Conservation (phyloP, 1,140 invertebrate species). For the Scaptomyza pallida region DNA sequence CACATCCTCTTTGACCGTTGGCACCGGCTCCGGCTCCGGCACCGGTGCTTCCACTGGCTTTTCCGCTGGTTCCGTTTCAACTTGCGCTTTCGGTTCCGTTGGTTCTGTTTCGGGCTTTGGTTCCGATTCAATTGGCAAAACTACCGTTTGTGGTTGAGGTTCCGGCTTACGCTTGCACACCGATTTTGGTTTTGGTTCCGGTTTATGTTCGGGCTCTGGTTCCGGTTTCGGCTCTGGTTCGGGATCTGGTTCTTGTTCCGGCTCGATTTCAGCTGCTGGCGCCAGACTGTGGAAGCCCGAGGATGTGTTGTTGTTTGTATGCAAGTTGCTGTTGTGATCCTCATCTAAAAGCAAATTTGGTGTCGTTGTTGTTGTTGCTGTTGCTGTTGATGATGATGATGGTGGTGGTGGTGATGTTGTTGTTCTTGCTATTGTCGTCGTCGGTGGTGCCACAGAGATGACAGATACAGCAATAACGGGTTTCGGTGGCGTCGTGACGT, state of each 20-base stretch:
- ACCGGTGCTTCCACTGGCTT: neutral
- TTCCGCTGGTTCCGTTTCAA: neutral
- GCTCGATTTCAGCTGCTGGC: neutral
- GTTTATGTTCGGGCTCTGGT: neutral
- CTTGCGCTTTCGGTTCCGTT: neutral
- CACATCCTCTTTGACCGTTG: conserved; percentile 26
- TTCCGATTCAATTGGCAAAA: conserved; percentile 23
- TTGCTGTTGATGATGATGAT: neutral
- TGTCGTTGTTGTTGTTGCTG: conserved; percentile 11
- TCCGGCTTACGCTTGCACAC: neutral
- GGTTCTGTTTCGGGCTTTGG: neutral
- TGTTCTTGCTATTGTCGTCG: neutral
- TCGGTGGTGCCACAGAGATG: conserved; percentile 59
- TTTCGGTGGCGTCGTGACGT: neutral
- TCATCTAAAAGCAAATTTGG: conserved; percentile 54
- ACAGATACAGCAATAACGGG: conserved; percentile 58
- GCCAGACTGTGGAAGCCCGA: conserved; percentile 76
- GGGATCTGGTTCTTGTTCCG: neutral
- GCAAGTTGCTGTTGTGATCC: conserved; percentile 66
- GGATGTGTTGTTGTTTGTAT: conserved; percentile 76
- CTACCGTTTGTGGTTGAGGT: conserved; percentile 45
- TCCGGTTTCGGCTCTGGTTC: neutral
- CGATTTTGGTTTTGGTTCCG: neutral
- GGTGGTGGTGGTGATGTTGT: too few relatives aligned
- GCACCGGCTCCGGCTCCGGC: conserved; percentile 2